phyloP scores from a whole-genome alignment of 2,113 vertebrate species.

The Cyprinodon tularosa region DNA sequence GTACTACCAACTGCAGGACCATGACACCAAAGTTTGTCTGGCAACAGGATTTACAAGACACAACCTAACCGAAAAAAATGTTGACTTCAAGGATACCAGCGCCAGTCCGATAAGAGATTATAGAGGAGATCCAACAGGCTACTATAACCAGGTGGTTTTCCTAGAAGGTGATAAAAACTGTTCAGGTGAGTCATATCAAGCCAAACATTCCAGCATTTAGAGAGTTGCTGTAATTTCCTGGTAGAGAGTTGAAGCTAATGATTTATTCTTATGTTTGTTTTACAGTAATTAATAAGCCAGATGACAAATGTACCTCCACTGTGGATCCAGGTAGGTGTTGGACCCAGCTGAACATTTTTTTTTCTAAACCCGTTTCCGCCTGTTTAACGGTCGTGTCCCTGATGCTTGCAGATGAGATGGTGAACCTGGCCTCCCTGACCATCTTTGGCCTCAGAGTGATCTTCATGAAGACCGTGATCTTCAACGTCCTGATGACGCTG shows the following conservation, averaged over 20 bases:
- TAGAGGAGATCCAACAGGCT: not conserved
- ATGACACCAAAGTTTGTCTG: accelerated
- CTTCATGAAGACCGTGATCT: conserved; percentile 83
- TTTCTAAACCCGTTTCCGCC: not conserved
- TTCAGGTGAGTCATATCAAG: not conserved
- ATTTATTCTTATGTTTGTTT: not conserved
- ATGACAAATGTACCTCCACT: accelerated
- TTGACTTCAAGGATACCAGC: accelerated
- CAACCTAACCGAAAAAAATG: accelerated
- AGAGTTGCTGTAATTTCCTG: not conserved
- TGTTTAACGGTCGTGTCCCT: not conserved
- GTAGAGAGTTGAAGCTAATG: not conserved
- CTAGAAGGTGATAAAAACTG: accelerated
- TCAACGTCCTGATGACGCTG: conserved; percentile 85
- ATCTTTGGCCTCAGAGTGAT: conserved; percentile 83
- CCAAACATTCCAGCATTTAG: not conserved
- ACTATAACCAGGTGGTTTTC: conserved; percentile 51
- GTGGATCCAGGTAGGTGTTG: conserved; percentile 19
- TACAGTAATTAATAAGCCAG: accelerated
- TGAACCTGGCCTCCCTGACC: conserved; percentile 77
- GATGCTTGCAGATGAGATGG: conserved; percentile 59
- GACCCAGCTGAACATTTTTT: not conserved
- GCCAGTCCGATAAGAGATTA: not conserved
- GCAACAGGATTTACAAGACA: conserved; percentile 61
- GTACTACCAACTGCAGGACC: accelerated